Conservation (phyloP, 2,797 vertebrate genomes). For the Vireo griseus region DNA sequence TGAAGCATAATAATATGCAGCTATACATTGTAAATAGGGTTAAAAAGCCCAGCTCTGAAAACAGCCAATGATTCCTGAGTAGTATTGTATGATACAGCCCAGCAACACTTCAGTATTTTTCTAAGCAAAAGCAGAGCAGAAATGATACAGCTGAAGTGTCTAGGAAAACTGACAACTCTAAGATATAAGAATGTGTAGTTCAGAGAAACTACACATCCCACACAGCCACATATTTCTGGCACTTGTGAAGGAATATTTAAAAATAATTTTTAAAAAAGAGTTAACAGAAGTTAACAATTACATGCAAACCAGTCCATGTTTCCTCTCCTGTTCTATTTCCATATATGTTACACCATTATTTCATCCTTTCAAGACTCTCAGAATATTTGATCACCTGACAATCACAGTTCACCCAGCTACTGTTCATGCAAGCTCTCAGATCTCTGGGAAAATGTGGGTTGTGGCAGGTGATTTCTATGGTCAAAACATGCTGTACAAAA, state of each 20-base stretch:
- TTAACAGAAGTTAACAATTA: not conserved
- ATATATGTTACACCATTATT: not conserved
- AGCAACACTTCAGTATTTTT: not conserved
- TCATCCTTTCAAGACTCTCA: not conserved
- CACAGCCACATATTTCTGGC: not conserved
- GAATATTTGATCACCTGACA: not conserved
- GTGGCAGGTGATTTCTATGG: not conserved
- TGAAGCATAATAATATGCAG: not conserved
- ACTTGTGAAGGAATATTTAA: not conserved
- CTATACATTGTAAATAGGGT: not conserved
- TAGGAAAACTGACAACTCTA: not conserved
- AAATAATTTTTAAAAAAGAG: not conserved
- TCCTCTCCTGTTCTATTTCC: not conserved
- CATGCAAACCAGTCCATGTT: not conserved
- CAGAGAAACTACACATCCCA: not conserved
- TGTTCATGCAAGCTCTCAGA: not conserved
- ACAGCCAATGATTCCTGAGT: not conserved
- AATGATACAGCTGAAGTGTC: not conserved
- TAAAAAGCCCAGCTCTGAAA: not conserved
- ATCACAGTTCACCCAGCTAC: not conserved
- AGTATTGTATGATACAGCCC: not conserved
- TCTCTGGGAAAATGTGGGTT: not conserved
- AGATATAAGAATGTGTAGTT: not conserved
- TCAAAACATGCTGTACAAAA: not conserved
- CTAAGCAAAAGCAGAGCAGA: not conserved